Base-by-base conservation (phyloP, 1,140 invertebrate species). In the Papilio polyxenes region DNA sequence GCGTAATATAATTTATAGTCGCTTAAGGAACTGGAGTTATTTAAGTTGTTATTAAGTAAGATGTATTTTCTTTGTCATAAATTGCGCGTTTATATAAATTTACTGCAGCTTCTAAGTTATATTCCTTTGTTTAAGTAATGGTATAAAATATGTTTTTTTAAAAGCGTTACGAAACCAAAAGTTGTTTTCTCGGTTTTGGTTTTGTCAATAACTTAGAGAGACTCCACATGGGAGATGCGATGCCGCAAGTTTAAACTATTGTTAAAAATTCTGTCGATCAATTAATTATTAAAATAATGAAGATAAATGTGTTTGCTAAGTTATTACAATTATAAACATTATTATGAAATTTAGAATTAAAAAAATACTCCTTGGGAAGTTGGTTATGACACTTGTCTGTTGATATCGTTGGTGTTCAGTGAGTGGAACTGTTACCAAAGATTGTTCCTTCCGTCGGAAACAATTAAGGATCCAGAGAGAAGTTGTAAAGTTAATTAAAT, bases 401-500 rank as follows among this genome's bases (percentile, higher is more conserved):
- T 49, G 59, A 31, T 37, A 15, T 31, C 76, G 62, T 80, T 53
- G 48, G n/a, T 80, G 78, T 69, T 69, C 23, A 80, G 78, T 48
- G 59, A 80, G n/a, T 80, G 76, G 83, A 87, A 84, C 82, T 82
- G 31, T 51, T 49, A 76, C 75, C 81, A 78, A 82, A 72, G 82
- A 84, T 59, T 82, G 77, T 72, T 72, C 75, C 82, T 90, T 89
- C 86, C 88, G 88, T 85, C 89, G 88, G 89, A 91, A 89, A 87
- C 85, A 90, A 91, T 92, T 91, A 90, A 87, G 83, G 85, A 85
- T 83, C 86, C 84, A 69, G 82, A 69, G 87, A 87, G 87, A 88
- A 89, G 85, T 83, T 86, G 87, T 85, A 84, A 81, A 82, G 72
- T 81, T 91, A 91, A 92, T 92, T 92, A 89, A 92, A 91, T 92